A percentile compares a stretch with the other conserved stretches of the same genome.
Evolutionary conservation across 1,140 invertebrate genomes (phyloP).

Genomic region (Agrypnia vestita): DNA sequence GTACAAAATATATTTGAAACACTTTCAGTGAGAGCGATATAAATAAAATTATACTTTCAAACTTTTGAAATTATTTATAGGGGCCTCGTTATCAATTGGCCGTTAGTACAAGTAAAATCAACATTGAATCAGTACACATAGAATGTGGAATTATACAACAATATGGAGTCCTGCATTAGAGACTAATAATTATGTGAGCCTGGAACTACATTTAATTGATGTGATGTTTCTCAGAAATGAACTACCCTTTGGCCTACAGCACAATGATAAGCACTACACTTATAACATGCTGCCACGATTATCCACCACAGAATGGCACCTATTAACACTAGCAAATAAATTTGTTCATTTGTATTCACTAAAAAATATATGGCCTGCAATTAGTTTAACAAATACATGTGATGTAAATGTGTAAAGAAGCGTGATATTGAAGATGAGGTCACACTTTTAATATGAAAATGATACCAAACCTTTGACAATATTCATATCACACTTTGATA

Average conservation of each 20-base stretch:
- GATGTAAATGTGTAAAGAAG: background rate
- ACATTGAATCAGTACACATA: no score
- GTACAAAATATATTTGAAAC: background rate
- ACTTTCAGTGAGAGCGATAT: no score
- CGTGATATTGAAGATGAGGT: background rate
- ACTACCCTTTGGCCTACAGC: background rate
- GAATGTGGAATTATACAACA: no score
- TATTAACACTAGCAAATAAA: slow-evolving; percentile 8
- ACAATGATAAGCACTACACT: background rate
- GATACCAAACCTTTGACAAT: slow-evolving; percentile 7
- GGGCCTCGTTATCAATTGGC: no score
- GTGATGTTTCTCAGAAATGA: no score
- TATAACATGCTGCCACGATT: background rate
- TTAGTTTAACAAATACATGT: background rate
- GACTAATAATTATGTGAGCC: no score
- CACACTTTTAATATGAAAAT: slow-evolving; percentile 27
- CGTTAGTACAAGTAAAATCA: no score
- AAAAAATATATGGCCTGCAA: slow-evolving; percentile 25
- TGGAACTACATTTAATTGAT: no score
- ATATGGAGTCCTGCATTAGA: no score
- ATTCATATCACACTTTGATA: background rate
- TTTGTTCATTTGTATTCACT: slow-evolving; percentile 33
- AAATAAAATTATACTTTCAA: no score
- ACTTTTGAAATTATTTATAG: no score
- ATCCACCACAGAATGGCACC: slow-evolving; percentile 34